phyloP scores from a whole-genome alignment of 2,797 vertebrate species.

The Molossus molossus region DNA sequence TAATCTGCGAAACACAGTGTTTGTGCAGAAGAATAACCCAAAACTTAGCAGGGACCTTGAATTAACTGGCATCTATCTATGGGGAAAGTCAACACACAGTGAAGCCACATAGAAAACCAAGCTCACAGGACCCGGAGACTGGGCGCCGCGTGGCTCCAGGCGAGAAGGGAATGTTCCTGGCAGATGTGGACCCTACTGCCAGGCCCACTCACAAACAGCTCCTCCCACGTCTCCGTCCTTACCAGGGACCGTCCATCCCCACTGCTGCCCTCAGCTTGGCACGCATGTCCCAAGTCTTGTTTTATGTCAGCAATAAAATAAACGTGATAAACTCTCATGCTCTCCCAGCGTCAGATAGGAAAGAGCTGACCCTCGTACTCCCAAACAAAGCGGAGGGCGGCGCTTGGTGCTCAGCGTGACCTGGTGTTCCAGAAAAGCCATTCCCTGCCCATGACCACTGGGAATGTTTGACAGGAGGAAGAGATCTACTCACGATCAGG shows the following conservation, averaged over 20 bases:
- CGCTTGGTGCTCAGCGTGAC: rapidly evolving
- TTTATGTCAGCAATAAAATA: background rate
- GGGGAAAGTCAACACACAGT: background rate
- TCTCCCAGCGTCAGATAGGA: background rate
- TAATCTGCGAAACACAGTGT: background rate
- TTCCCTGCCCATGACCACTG: background rate
- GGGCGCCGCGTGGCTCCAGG: background rate
- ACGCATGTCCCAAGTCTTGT: background rate
- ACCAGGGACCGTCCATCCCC: background rate
- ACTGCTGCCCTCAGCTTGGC: background rate
- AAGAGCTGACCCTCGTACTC: background rate
- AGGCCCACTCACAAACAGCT: background rate
- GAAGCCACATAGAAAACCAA: background rate
- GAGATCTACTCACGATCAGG: conserved; percentile 94
- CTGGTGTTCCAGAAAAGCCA: background rate
- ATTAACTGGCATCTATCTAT: background rate
- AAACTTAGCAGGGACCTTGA: background rate
- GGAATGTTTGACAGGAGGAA: background rate
- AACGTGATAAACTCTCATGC: background rate
- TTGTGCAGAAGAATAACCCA: background rate
- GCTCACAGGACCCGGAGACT: background rate
- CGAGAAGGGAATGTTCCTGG: background rate
- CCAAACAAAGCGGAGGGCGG: background rate
- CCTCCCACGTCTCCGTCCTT: background rate
- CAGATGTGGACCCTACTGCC: background rate